Conservation (phyloP, 2,113 vertebrate genomes). For the Laterallus jamaicensis region DNA sequence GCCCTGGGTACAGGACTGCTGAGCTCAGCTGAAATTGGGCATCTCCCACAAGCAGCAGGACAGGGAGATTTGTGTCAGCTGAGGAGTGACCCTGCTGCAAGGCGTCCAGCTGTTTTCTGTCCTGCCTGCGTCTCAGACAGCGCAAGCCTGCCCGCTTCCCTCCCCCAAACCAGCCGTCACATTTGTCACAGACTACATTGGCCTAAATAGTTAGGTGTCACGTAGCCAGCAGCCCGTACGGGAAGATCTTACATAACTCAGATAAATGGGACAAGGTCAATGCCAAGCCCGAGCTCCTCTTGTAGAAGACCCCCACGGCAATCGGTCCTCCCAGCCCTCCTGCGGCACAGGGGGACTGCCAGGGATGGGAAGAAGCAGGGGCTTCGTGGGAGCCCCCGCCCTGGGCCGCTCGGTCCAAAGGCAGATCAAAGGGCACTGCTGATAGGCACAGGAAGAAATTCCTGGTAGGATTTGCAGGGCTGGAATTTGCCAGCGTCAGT, state of each 20-base stretch:
- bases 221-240: neutral
- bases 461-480: constrained; percentile 36
- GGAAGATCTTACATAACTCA: constrained; percentile 51
- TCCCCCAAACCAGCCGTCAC: constrained; percentile 6
- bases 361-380: neutral
- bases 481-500: neutral
- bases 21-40: constrained; percentile 57
- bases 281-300: neutral
- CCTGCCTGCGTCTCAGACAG: constrained; percentile 2
- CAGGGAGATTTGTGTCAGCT: constrained; percentile 53
- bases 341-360: accelerated
- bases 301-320: neutral
- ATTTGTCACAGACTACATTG: constrained; percentile 58
- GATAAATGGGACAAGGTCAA: constrained; percentile 59
- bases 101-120: constrained; percentile 45
- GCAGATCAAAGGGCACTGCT: neutral
- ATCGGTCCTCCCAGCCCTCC: neutral
- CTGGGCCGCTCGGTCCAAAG: neutral
- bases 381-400: neutral
- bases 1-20: constrained; percentile 44
- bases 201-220: constrained; percentile 60
- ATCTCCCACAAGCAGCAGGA: constrained; percentile 32
- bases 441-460: neutral
- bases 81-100: constrained; percentile 41
- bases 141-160: neutral